A percentile compares a stretch with the other conserved stretches of the same genome.
Conservation (phyloP, 2,113 vertebrate genomes). For the Xyrauchen texanus region DNA sequence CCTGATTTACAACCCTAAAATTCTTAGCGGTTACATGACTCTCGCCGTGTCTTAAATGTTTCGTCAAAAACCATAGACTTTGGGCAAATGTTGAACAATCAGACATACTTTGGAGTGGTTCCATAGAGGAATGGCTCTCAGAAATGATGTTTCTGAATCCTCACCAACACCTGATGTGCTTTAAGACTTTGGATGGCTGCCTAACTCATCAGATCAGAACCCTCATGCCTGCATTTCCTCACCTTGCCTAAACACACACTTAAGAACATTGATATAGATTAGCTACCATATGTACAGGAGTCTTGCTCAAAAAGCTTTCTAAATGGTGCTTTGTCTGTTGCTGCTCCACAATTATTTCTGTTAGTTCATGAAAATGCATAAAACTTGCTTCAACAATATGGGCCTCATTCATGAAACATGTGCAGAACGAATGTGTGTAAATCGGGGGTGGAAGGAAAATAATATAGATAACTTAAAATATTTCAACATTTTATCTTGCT, state of each 20-base stretch:
- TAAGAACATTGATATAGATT: not conserved
- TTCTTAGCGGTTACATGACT: not conserved
- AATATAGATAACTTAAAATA: too few species aligned
- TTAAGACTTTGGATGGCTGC: constrained; percentile 8
- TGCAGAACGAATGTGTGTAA: not conserved
- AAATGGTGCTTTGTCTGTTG: constrained; percentile 12
- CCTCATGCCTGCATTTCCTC: not conserved
- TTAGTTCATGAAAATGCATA: constrained; percentile 1
- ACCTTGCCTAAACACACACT: not conserved
- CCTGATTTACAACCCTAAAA: constrained; percentile 1
- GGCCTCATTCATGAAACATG: not conserved
- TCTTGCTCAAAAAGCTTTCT: constrained; percentile 39
- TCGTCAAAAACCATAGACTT: not conserved
- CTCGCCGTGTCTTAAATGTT: constrained; percentile 13
- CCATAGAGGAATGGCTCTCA: not conserved
- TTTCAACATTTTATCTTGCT: too few species aligned
- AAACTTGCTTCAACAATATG: not conserved
- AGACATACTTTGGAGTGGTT: not conserved
- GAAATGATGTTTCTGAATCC: constrained; percentile 22
- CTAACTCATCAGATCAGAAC: constrained; percentile 47
- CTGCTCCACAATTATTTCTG: not conserved
- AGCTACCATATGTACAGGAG: constrained; percentile 9
- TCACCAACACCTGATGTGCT: constrained; percentile 37
- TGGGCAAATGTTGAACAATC: not conserved
- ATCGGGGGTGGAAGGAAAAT: too few species aligned